Evolutionary conservation across 2,113 vertebrate species (phyloP).

Genomic region (Nipponia nippon): DNA sequence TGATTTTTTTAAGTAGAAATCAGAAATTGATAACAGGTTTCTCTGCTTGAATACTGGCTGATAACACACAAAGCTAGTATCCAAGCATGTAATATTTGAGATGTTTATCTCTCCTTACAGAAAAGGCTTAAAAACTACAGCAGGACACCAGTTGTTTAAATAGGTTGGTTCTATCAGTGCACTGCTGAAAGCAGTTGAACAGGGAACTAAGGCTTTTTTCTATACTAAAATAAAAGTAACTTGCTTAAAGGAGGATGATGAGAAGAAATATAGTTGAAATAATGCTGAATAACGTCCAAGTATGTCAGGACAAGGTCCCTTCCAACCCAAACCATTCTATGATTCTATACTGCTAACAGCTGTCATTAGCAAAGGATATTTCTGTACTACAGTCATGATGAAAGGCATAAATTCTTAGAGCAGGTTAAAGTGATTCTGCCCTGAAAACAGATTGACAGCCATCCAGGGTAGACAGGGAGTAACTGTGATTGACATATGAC

Average conservation of each 20-base stretch:
- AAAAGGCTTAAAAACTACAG: background rate
- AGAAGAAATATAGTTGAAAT: background rate
- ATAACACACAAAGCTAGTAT: background rate
- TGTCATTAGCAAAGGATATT: constrained; percentile 15
- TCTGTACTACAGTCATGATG: background rate
- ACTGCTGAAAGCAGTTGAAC: background rate
- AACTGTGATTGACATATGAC: constrained; percentile 29
- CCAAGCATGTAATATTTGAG: background rate
- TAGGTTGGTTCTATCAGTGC: background rate
- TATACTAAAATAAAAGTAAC: background rate
- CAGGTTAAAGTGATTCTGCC: background rate
- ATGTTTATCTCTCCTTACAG: background rate
- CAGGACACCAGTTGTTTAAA: background rate
- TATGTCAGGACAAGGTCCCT: background rate
- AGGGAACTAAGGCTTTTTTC: background rate
- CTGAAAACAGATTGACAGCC: constrained; percentile 32
- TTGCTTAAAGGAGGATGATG: background rate
- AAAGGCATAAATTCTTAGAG: constrained; percentile 10
- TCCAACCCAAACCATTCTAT: background rate
- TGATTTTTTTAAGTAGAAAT: background rate
- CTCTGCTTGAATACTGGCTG: background rate
- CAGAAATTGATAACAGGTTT: background rate
- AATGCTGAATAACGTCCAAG: background rate
- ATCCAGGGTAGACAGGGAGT: background rate
- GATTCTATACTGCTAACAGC: background rate